A percentile compares a stretch with the other conserved stretches of the same genome.
phyloP scores from a whole-genome alignment of 2,888 invertebrate genomes.

The Ectemnius cavifrons region DNA sequence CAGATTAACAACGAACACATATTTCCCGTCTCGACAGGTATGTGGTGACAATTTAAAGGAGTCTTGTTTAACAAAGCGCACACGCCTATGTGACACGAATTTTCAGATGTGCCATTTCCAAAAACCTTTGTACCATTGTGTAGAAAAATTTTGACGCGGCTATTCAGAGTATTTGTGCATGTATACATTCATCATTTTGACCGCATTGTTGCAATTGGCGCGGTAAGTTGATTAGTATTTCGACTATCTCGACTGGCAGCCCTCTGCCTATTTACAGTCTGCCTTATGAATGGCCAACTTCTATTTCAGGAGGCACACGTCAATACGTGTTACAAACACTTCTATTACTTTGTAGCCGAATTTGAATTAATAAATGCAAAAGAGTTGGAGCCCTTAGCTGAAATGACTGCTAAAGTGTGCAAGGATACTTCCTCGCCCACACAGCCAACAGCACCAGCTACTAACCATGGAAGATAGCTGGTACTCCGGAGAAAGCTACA shows the following conservation, averaged over 20 bases:
- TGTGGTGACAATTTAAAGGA: constrained; percentile 1
- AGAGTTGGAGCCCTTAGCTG: constrained; percentile 90
- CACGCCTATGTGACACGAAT: constrained; percentile 48
- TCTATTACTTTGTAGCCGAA: constrained; percentile 94
- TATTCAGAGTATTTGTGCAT: constrained; percentile 95
- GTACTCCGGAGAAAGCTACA: constrained; percentile 2
- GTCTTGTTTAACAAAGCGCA: no score
- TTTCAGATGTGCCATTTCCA: constrained; percentile 90
- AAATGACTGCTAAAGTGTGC: constrained; percentile 87
- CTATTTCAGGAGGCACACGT: constrained; percentile 90
- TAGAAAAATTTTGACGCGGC: constrained; percentile 91
- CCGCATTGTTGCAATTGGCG: constrained; percentile 90
- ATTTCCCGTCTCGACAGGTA: constrained; percentile 89
- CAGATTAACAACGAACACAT: constrained; percentile 93
- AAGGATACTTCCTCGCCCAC: constrained; percentile 78
- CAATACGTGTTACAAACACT: constrained; percentile 96
- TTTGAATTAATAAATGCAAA: constrained; percentile 90
- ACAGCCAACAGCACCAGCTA: constrained; percentile 52
- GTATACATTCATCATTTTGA: constrained; percentile 97
- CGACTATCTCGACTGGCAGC: background rate
- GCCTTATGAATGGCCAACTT: no score
- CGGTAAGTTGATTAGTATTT: constrained; percentile 84
- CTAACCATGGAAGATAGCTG: constrained; percentile 61
- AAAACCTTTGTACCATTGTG: constrained; percentile 88
- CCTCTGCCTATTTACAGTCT: background rate